phyloP scores from a whole-genome alignment of 2,797 vertebrate species.

The Lophius americanus region DNA sequence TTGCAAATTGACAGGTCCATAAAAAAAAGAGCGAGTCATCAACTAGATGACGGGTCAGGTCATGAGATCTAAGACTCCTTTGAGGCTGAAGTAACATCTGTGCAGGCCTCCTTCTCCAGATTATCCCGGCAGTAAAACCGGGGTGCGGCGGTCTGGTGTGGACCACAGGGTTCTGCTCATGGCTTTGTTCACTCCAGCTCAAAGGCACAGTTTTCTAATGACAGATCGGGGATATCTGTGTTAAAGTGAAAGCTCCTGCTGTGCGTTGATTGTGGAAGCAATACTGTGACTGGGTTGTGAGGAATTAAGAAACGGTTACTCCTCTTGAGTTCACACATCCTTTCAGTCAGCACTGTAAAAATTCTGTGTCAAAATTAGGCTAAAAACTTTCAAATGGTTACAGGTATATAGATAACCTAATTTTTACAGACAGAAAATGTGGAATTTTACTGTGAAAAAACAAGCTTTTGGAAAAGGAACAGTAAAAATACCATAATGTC shows the following conservation, averaged over 20 bases:
- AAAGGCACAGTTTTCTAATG: slow-evolving; percentile 31
- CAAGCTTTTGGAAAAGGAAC: too few relatives aligned
- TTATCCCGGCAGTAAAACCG: slow-evolving; percentile 58
- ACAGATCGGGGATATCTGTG: slow-evolving; percentile 33
- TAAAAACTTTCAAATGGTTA: too few relatives aligned
- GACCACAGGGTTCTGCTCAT: slow-evolving; percentile 58
- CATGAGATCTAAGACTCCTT: slow-evolving; percentile 47
- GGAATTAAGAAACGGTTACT: not conserved
- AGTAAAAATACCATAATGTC: too few relatives aligned
- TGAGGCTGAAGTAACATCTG: slow-evolving; percentile 75
- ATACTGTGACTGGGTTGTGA: not conserved
- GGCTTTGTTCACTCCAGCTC: slow-evolving; percentile 17
- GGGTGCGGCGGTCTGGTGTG: slow-evolving; percentile 63
- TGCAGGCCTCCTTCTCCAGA: slow-evolving; percentile 60
- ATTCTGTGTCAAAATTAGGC: too few relatives aligned
- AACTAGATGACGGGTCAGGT: slow-evolving; percentile 42
- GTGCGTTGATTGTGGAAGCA: slow-evolving; percentile 10
- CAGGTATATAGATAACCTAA: too few relatives aligned
- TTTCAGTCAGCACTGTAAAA: not conserved
- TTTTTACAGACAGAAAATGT: too few relatives aligned
- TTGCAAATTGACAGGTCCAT: slow-evolving; percentile 38
- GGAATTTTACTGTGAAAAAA: too few relatives aligned
- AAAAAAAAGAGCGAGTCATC: slow-evolving; percentile 34
- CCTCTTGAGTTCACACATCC: not conserved
- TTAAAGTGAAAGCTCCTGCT: slow-evolving; percentile 10